Percentiles rank a stretch among this genome's conserved stretches.
Conservation (phyloP, 2,797 vertebrate species). For the Eremophila alpestris region DNA sequence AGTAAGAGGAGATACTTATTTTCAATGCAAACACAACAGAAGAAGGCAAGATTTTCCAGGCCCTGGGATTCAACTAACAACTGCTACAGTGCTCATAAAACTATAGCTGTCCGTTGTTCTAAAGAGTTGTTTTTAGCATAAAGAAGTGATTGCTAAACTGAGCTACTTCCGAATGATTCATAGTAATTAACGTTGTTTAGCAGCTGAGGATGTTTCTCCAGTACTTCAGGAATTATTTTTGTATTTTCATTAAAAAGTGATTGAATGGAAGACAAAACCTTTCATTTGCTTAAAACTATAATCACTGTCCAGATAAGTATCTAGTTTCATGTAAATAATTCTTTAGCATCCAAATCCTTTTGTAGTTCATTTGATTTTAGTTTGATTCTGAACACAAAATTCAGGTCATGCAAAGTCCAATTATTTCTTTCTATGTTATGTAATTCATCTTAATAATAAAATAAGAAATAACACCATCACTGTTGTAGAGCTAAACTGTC, state of each 20-base stretch:
- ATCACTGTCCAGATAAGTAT: neutral
- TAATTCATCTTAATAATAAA: neutral
- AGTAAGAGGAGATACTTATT: neutral
- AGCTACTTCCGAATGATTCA: neutral
- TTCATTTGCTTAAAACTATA: neutral
- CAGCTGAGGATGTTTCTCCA: neutral
- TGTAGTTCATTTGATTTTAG: neutral
- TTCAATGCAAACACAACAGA: neutral
- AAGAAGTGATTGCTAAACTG: neutral
- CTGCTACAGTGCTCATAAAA: neutral
- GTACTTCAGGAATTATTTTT: neutral
- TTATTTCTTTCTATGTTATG: neutral
- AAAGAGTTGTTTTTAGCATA: neutral
- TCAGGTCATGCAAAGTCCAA: neutral
- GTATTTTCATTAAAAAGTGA: neutral
- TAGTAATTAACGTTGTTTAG: neutral
- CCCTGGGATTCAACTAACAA: neutral
- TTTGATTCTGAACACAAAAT: neutral
- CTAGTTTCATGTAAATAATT: neutral
- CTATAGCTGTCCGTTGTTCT: neutral
- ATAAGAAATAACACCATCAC: neutral
- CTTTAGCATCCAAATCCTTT: neutral
- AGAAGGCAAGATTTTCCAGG: neutral
- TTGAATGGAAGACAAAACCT: neutral
- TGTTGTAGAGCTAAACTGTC: neutral